phyloP scores from a whole-genome alignment of 2,113 vertebrate genomes.

The Sus scrofa region T2T-Sscrofa CM000812.6:167910501-167911000 shows the following conservation, averaged over 20 bases:
- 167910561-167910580: conserved; percentile 49
- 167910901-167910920: neutral
- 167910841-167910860: neutral
- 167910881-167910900: neutral
- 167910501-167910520: conserved; percentile 70
- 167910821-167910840: neutral
- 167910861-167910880: neutral
- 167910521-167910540: conserved; percentile 38
- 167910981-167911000: neutral
- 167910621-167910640: neutral
- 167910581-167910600: neutral
- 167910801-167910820: neutral
- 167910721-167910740: neutral
- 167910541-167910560: neutral
- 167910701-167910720: neutral
- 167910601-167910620: neutral
- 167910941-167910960: neutral
- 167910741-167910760: neutral
- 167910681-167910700: neutral
- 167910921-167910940: conserved; percentile 9
- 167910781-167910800: neutral
- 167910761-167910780: neutral
- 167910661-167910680: neutral
- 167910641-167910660: neutral
- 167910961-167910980: neutral